Evolutionary conservation across 2,888 invertebrate species (phyloP), one percentile per base, ranked within the genome.

Genomic region (Lampropteryx suffumata): DNA sequence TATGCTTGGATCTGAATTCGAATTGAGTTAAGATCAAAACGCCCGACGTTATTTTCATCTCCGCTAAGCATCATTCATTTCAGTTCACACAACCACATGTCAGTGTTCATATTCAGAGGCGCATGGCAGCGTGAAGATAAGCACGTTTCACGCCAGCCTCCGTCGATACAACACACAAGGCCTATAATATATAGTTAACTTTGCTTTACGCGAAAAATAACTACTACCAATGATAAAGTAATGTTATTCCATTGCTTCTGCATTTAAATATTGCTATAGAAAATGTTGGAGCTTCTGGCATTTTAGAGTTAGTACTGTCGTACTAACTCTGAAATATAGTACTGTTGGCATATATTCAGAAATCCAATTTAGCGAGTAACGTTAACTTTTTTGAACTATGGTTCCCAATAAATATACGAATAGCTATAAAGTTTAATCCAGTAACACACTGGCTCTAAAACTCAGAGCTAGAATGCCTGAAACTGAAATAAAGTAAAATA

Each of bases 111-210:
- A 42, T 30, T 9, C 24, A 32, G 27, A 33, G 57, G 57, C 43
- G 48, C 59, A 58, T 56, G 53, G 52, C 40, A 40, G 59, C 51
- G 50, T 59, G 49, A 58, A 70, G 69, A 70, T 69, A 52, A 69
- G 62, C 61, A 17, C 46, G 62, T 64, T 61, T 57, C 64, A 53
- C 60, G 67, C 61, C 68, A 58, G 59, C 55, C 54, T 56, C 27
- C 2, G 27, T 28, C n/a, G 27, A 28, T 9, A 28, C n/a, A n/a
- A n/a, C n/a, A n/a, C n/a, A 28, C 27, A 28, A 28, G 9, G n/a
- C 27, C n/a, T n/a, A 28, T 28, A n/a, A n/a, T 28, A n/a, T 17
- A 17, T 17, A 17, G 17, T 2, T 17, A 17, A n/a, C n/a, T n/a
- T n/a, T n/a, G n/a, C n/a, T 17, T 17, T 17, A 17, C 17, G 4